A percentile compares a stretch with the other conserved stretches of the same genome.
Evolutionary conservation across 92 coral and sea anemone species (phyloP).

Genomic region (Ricordea florida): DNA sequence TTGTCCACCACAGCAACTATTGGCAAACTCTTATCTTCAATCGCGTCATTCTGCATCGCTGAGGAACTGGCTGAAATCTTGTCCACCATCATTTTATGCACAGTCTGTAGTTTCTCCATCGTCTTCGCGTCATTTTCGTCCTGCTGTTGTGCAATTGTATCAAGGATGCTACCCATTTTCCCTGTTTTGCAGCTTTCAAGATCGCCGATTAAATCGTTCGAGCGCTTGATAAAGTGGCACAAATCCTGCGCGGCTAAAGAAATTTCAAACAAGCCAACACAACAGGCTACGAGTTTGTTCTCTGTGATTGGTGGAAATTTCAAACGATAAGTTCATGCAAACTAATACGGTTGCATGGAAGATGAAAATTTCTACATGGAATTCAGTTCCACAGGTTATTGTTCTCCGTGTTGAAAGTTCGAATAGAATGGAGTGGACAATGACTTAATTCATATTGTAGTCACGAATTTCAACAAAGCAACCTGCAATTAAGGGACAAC

Average conservation of each 20-base stretch:
- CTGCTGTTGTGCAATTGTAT: background rate
- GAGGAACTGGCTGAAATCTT: constrained; percentile 9
- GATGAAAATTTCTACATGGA: background rate
- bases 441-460: too few species aligned
- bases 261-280: background rate
- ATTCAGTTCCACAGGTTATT: background rate
- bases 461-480: too few species aligned
- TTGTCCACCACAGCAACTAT: constrained; percentile 33
- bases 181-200: background rate
- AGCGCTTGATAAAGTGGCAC: too few species aligned
- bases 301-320: too few species aligned
- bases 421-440: background rate
- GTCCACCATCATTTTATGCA: constrained; percentile 21
- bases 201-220: background rate
- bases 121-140: background rate
- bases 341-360: background rate
- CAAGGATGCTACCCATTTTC: background rate
- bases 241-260: too few species aligned
- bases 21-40: constrained; percentile 29
- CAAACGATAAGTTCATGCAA: background rate
- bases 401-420: background rate
- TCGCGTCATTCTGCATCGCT: constrained; percentile 6
- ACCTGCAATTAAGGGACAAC: too few species aligned
- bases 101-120: constrained; percentile 2
- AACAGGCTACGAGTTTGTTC: too few species aligned